Evolutionary conservation across 2,113 vertebrate species (phyloP).

Genomic region (Notothenia rossii): DNA sequence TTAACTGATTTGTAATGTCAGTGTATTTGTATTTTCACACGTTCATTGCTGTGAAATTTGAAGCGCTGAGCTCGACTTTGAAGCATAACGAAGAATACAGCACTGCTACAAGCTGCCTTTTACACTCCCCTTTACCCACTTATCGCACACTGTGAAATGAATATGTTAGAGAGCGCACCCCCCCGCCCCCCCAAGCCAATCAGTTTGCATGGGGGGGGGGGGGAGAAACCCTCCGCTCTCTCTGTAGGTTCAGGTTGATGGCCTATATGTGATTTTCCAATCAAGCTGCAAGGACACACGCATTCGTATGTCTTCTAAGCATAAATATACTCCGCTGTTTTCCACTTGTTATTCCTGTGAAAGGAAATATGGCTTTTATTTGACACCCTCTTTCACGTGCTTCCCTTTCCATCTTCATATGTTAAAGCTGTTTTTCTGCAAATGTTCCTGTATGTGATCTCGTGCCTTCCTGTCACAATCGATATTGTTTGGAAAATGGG

Average conservation of each 20-base stretch:
- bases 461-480: constrained; percentile 79
- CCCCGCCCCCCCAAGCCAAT: constrained; percentile 12
- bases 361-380: constrained; percentile 61
- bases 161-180: constrained; percentile 30
- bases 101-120: constrained; percentile 1
- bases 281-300: constrained; percentile 51
- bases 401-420: constrained; percentile 61
- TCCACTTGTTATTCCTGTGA: constrained; percentile 58
- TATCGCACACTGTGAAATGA: constrained; percentile 61
- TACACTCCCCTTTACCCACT: constrained; percentile 30
- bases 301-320: constrained; percentile 42
- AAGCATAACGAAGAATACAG: constrained; percentile 29
- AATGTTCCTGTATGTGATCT: constrained; percentile 76
- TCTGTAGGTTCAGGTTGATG: constrained; percentile 49
- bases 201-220: background rate
- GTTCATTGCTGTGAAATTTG: constrained; percentile 34
- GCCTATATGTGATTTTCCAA: constrained; percentile 61
- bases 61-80: background rate
- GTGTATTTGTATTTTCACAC: constrained; percentile 33
- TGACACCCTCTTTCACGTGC: constrained; percentile 47
- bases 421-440: constrained; percentile 67
- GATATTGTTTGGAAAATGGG: constrained; percentile 77
- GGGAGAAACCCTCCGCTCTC: constrained; percentile 18
- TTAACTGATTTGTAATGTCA: constrained; percentile 23
- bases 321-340: constrained; percentile 42